Evolutionary conservation across 2,888 invertebrate genomes (phyloP).

Genomic region (Candidula unifasciata): DNA sequence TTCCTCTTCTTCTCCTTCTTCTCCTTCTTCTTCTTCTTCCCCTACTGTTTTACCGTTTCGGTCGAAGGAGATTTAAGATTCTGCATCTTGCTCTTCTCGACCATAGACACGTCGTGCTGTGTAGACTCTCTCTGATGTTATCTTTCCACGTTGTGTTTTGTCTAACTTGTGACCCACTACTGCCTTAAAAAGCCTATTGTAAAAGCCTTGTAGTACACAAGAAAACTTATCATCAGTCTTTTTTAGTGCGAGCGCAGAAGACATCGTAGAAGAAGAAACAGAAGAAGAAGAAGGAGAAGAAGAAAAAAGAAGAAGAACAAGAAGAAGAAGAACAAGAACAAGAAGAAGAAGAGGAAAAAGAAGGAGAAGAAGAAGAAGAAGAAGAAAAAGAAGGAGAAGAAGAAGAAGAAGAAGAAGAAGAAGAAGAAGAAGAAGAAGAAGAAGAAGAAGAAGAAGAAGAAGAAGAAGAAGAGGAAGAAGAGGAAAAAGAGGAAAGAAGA

Average conservation of each 20-base stretch:
- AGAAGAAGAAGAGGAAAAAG: background rate
- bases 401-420: background rate
- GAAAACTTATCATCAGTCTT: no score
- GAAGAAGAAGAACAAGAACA: background rate
- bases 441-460: background rate
- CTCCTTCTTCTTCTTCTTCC: slow-evolving; percentile 2
- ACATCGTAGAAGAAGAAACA: background rate
- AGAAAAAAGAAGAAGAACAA: background rate
- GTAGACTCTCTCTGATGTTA: no score
- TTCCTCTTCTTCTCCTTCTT: background rate
- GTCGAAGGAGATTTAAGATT: background rate
- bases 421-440: background rate
- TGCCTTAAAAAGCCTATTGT: no score
- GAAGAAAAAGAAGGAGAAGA: background rate
- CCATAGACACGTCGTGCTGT: no score
- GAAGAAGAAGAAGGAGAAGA: background rate
- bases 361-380: slow-evolving; percentile 6
- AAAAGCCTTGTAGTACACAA: no score
- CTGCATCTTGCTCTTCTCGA: no score
- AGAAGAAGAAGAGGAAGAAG: slow-evolving; percentile 3
- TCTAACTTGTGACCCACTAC: no score
- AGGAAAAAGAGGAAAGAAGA: background rate
- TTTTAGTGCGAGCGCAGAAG: no score
- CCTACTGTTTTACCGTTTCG: background rate
- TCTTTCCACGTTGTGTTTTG: no score